Evolutionary conservation across 2,888 invertebrate genomes (phyloP), one percentile per base, ranked within the genome.

Genomic region (Stenichneumon culpator): DNA sequence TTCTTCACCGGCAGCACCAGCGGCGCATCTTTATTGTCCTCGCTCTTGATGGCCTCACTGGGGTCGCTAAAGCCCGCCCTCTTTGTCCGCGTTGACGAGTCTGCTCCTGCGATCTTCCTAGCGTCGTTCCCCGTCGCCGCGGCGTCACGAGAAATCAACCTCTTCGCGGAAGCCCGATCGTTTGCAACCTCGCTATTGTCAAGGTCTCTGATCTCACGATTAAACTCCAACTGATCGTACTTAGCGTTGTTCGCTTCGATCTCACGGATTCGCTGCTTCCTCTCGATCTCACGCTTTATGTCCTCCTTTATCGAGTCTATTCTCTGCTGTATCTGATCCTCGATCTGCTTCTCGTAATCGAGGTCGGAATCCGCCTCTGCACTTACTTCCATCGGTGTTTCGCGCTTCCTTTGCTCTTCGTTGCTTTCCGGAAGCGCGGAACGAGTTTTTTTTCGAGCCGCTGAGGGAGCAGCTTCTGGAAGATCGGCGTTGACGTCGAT

Each of bases 261-360:
- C 50, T 88, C 89, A 0, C 86, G 82, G 2, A 89, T 82, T 9
- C 81, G 87, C 3, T 87, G 87, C 5, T 89, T 89, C 11, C 87
- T 88, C 44, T 90, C 92, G 39, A 94, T 92, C 86, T 94, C 93
- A 3, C 93, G 90, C 73, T 93, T 93, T 1, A 94, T 93, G 77
- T 94, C 92, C 16, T 93, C 93, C 79, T 94, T 94, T 47, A 94
- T 93, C 14, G 92, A 90, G 28, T 93, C 91, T 68, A 94, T 93
- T 87, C 92, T 93, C 16, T 90, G 86, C 86, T 94, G 91, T 70
- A 94, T 93, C 81, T 93, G 90, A n/a, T 91, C 87, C 83, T 94
- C 93, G 14, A 94, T 88, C 11, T 91, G 87, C 63, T 89, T 92
- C 70, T 93, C 91, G 65, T 91, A 91, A 50, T 88, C 83, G 14